These are phyloP conservation scores for Dolichomitus sp. DNA, from an alignment of 2,888 invertebrate species.

Conservation along the genomic window DNA sequence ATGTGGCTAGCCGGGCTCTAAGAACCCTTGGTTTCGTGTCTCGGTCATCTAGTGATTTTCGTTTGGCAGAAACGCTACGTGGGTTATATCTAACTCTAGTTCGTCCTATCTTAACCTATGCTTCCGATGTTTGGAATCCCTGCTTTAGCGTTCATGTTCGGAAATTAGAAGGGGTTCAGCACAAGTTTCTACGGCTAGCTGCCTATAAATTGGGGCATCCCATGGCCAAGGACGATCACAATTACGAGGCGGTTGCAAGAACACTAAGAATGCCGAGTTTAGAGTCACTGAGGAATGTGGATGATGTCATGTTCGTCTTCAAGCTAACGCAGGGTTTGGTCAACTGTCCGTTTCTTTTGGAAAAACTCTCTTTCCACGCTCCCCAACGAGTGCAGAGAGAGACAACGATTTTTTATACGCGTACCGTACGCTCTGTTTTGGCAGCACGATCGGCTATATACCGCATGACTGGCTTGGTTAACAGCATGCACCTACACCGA, in stretches of 20 bases:
- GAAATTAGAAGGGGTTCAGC: not conserved
- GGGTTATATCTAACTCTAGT: not conserved
- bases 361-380: not conserved
- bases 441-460: not conserved
- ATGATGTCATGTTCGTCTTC: not conserved
- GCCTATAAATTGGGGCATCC: not conserved
- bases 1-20: not conserved
- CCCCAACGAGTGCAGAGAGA: not conserved
- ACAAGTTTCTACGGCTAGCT: not conserved
- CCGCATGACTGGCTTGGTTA: not conserved
- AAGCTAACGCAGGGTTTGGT: not conserved
- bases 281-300: not conserved
- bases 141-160: not conserved
- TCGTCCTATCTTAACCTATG: not conserved
- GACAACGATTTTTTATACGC: not conserved
- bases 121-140: not conserved
- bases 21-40: not conserved
- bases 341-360: not conserved
- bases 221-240: not conserved
- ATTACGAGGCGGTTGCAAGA: not conserved
- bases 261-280: not conserved
- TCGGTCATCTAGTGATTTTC: not conserved
- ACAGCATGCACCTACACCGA: not conserved
- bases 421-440: not conserved
- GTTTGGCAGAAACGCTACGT: not conserved